These are phyloP conservation scores for Alosa alosa DNA, from an alignment of 2,113 vertebrate genomes.

Conservation along the genomic window DNA sequence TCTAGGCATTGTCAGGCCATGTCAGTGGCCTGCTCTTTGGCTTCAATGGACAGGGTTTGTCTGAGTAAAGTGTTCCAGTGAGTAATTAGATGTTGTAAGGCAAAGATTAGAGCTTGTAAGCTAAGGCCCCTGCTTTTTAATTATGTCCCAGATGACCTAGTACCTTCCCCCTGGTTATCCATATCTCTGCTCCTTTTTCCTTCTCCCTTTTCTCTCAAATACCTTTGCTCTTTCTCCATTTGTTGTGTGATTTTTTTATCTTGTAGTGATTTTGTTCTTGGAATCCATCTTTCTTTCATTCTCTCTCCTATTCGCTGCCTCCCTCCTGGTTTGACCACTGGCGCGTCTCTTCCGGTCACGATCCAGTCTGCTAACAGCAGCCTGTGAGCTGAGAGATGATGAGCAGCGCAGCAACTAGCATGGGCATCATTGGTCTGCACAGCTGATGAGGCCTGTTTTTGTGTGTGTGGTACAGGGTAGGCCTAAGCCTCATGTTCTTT, in stretches of 20 bases:
- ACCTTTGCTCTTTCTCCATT: neutral
- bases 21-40: neutral
- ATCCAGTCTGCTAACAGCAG: no score
- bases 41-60: neutral
- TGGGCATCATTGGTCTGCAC: slow-evolving; percentile 35
- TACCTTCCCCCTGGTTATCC: neutral
- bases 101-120: neutral
- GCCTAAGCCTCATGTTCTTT: slow-evolving; percentile 16
- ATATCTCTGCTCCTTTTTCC: neutral
- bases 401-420: neutral
- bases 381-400: neutral
- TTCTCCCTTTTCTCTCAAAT: neutral
- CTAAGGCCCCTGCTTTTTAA: neutral
- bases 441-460: slow-evolving; percentile 26
- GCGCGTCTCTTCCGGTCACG: no score
- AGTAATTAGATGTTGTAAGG: slow-evolving; percentile 4
- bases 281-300: no score
- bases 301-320: no score
- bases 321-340: no score
- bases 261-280: neutral
- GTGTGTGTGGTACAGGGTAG: slow-evolving; percentile 22
- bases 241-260: neutral
- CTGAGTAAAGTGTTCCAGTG: neutral
- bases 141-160: neutral
- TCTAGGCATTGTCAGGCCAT: neutral